phyloP scores from a whole-genome alignment of 2,113 vertebrate species.

The Coptodon rendalli region DNA sequence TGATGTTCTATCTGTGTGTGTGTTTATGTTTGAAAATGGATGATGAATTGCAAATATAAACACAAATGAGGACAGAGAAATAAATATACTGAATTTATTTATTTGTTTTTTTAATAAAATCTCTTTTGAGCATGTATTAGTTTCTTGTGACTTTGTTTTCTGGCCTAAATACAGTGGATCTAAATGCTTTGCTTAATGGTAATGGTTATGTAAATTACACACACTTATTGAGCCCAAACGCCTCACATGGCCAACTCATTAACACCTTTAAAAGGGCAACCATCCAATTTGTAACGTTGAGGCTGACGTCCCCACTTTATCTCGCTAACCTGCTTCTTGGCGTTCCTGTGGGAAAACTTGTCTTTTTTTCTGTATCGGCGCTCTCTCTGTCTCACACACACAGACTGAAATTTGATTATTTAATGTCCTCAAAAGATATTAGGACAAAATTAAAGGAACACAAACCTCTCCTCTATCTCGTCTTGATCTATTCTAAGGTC shows the following conservation, averaged over 20 bases:
- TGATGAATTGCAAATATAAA: neutral
- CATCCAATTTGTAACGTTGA: neutral
- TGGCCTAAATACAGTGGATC: neutral
- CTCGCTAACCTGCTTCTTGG: neutral
- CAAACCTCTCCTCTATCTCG: constrained; percentile 30
- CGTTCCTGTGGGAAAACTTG: constrained; percentile 25
- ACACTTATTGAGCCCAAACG: neutral
- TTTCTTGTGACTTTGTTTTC: neutral
- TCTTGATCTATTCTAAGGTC: neutral
- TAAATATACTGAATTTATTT: neutral
- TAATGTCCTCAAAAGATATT: constrained; percentile 49
- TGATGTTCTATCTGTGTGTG: neutral
- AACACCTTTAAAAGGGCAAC: neutral
- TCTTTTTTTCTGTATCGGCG: neutral
- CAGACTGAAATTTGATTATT: constrained; percentile 49
- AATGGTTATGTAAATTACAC: neutral
- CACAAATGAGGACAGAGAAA: neutral
- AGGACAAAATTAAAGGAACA: constrained; percentile 55
- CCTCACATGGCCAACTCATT: neutral
- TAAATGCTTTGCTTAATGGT: neutral
- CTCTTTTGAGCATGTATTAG: neutral
- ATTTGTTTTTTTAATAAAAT: neutral
- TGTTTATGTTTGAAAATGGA: neutral
- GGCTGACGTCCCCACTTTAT: neutral
- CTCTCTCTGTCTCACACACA: neutral